These are phyloP conservation scores for Archips xylosteana DNA, from an alignment of 2,888 invertebrate genomes.

Conservation along the genomic window DNA sequence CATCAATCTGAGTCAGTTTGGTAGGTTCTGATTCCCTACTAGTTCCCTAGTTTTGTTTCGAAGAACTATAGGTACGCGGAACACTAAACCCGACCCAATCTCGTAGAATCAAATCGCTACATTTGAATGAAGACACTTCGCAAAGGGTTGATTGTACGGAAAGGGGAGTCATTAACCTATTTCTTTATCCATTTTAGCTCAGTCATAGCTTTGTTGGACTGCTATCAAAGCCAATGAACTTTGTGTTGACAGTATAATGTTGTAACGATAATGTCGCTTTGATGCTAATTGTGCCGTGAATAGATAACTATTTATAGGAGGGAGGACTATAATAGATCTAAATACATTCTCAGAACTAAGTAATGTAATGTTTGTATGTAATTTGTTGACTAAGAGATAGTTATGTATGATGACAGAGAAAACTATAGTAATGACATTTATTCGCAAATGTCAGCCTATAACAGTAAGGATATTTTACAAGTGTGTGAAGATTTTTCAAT, in stretches of 20 bases:
- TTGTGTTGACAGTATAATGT: constrained; percentile 41
- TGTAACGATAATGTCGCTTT: constrained; percentile 18
- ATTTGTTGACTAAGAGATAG: too few relatives aligned
- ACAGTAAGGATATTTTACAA: too few relatives aligned
- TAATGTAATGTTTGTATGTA: too few relatives aligned
- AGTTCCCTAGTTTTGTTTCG: too few relatives aligned
- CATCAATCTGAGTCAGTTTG: too few relatives aligned
- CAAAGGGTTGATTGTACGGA: constrained; percentile 56
- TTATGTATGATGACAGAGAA: too few relatives aligned
- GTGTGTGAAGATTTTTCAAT: too few relatives aligned
- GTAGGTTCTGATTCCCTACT: too few relatives aligned
- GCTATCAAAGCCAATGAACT: constrained; percentile 48
- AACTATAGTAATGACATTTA: too few relatives aligned
- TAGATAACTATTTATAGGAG: not conserved
- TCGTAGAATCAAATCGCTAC: not conserved
- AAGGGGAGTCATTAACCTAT: constrained; percentile 73
- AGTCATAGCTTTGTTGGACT: constrained; percentile 58
- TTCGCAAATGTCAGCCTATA: too few relatives aligned
- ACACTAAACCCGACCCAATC: not conserved
- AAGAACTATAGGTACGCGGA: not conserved
- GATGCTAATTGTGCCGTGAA: constrained; percentile 28
- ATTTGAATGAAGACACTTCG: constrained; percentile 37
- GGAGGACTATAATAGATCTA: too few relatives aligned
- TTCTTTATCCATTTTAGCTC: constrained; percentile 72
- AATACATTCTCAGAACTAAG: too few relatives aligned